Conservation (phyloP, 1,140 invertebrate genomes). For the Aphidius gifuensis region DNA sequence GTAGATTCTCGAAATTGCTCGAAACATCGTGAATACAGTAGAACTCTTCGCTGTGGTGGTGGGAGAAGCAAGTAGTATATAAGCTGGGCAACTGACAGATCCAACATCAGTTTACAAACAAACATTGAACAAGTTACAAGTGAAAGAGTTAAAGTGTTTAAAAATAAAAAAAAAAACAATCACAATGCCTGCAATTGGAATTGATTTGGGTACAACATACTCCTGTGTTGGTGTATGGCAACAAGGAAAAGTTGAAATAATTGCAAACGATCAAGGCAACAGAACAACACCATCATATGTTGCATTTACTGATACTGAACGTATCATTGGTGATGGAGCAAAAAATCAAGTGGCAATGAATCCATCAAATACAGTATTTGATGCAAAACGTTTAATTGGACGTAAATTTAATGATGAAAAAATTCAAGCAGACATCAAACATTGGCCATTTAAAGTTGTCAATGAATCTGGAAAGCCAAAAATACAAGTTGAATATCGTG, state of each 20-base stretch:
- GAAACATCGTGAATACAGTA: no score
- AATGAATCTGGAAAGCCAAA: constrained; percentile 71
- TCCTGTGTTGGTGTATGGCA: constrained; percentile 80
- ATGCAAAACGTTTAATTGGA: constrained; percentile 79
- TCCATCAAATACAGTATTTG: constrained; percentile 80
- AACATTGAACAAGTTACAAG: constrained; percentile 8
- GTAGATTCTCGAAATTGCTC: no score
- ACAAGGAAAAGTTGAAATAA: constrained; percentile 87
- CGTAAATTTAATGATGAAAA: constrained; percentile 71
- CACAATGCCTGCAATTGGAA: constrained; percentile 66
- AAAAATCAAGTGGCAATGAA: constrained; percentile 80
- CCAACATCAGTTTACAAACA: not conserved
- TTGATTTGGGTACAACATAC: constrained; percentile 77
- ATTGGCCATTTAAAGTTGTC: constrained; percentile 77
- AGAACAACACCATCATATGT: constrained; percentile 89
- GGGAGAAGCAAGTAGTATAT: constrained; percentile 1
- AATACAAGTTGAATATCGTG: constrained; percentile 74
- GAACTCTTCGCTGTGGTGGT: not conserved
- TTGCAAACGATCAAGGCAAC: constrained; percentile 93
- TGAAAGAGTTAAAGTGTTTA: not conserved
- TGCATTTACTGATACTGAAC: constrained; percentile 79
- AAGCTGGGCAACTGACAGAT: not conserved
- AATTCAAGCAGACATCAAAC: constrained; percentile 74
- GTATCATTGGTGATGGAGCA: constrained; percentile 70
- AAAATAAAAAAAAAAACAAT: constrained; percentile 27